These are phyloP conservation scores for Torymus auratus DNA, from an alignment of 2,888 invertebrate species.

Conservation along the genomic window DNA sequence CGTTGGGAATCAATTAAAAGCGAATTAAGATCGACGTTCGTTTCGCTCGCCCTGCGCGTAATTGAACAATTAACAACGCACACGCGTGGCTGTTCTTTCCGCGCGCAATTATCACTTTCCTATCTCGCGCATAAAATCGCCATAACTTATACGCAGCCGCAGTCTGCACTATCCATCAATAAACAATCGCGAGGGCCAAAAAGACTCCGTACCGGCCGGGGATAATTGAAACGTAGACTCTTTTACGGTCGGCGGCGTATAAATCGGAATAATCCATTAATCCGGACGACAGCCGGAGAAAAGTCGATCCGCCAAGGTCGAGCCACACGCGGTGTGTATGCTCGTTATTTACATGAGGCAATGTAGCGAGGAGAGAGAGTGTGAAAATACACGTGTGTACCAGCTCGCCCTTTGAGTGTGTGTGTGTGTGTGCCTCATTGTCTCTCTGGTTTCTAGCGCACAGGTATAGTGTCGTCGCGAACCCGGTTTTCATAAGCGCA, in stretches of 20 bases:
- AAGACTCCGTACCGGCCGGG: not conserved
- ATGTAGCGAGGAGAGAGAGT: no score
- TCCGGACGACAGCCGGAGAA: slow-evolving; percentile 4
- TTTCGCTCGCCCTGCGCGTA: slow-evolving; percentile 2
- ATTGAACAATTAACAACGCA: slow-evolving; percentile 18
- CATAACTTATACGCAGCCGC: slow-evolving; percentile 11
- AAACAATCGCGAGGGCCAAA: not conserved
- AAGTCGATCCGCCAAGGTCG: slow-evolving; percentile 39
- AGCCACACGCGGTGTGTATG: no score
- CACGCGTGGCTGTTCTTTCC: not conserved
- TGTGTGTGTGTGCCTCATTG: no score
- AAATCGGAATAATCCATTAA: slow-evolving; percentile 29
- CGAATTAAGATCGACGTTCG: slow-evolving; percentile 16
- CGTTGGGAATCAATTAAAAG: slow-evolving; percentile 30
- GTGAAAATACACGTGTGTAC: no score
- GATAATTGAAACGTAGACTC: no score
- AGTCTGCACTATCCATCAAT: slow-evolving; percentile 10
- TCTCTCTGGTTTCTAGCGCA: no score
- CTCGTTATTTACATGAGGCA: no score
- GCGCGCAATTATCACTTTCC: slow-evolving; percentile 29
- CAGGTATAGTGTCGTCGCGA: no score
- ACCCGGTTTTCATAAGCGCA: no score
- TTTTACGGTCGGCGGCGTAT: no score
- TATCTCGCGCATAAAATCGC: slow-evolving; percentile 27
- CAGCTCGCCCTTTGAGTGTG: no score